Percentiles rank a stretch among this genome's conserved stretches.
These are phyloP conservation scores for Ammospiza maritima DNA, from an alignment of 2,797 vertebrate species.

Conservation along the genomic window DNA sequence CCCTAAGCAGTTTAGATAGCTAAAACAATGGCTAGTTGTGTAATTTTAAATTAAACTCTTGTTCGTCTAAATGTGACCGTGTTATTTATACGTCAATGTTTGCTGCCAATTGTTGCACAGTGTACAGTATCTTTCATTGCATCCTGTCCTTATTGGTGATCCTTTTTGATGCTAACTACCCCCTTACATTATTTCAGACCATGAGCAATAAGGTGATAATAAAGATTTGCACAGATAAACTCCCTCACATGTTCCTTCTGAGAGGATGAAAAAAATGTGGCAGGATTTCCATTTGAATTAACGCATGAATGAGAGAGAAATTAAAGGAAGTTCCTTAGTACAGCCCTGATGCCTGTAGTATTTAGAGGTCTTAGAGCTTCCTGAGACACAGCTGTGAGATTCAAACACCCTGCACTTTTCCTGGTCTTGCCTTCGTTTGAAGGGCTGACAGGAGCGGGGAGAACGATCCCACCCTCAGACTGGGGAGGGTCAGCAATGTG, in stretches of 20 bases:
- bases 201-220: background rate
- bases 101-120: background rate
- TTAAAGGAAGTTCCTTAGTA: background rate
- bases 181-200: background rate
- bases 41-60: background rate
- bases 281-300: conserved; percentile 10
- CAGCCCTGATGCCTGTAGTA: background rate
- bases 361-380: background rate
- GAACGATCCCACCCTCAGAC: fast-evolving
- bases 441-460: background rate
- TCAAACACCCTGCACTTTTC: background rate
- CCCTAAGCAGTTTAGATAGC: background rate
- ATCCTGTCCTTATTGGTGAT: background rate
- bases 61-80: background rate
- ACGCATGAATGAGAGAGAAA: background rate
- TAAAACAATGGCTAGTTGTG: background rate
- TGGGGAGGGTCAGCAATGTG: background rate
- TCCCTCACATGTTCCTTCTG: background rate
- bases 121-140: background rate
- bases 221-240: background rate
- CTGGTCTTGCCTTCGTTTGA: background rate
- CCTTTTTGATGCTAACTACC: background rate
- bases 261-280: background rate
- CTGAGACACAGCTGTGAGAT: background rate
- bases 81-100: background rate